phyloP scores from a whole-genome alignment of 2,797 vertebrate genomes.

The Sebastes iracundus region DNA sequence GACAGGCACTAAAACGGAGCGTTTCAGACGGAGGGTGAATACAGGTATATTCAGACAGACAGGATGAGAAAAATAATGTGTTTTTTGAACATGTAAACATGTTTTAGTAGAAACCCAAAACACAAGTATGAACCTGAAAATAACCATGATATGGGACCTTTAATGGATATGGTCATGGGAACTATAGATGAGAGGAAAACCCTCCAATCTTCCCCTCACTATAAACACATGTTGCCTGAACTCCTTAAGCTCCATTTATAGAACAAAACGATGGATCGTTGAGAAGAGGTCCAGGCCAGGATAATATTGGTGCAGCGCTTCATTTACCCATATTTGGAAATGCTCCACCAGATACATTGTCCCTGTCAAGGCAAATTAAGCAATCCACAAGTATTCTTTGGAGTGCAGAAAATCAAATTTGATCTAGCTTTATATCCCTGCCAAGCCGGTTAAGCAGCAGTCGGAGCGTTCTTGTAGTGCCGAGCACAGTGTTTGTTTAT shows the following conservation, averaged over 20 bases:
- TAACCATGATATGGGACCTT: background rate
- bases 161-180: background rate
- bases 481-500: constrained; percentile 35
- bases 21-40: no score
- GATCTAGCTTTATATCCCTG: constrained; percentile 33
- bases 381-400: constrained; percentile 26
- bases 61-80: background rate
- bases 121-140: background rate
- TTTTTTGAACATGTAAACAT: background rate
- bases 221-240: background rate
- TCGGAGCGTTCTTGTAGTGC: constrained; percentile 7
- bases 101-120: background rate
- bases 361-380: constrained; percentile 47
- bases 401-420: constrained; percentile 44
- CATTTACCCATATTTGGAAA: constrained; percentile 53
- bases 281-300: constrained; percentile 19
- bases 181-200: background rate
- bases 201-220: background rate
- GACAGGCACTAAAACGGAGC: no score
- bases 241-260: constrained; percentile 21
- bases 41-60: background rate
- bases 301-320: constrained; percentile 29
- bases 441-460: constrained; percentile 41
- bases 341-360: constrained; percentile 32
- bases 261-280: constrained; percentile 4